phyloP scores from a whole-genome alignment of 2,888 invertebrate genomes.

The Sialis lutaria region DNA sequence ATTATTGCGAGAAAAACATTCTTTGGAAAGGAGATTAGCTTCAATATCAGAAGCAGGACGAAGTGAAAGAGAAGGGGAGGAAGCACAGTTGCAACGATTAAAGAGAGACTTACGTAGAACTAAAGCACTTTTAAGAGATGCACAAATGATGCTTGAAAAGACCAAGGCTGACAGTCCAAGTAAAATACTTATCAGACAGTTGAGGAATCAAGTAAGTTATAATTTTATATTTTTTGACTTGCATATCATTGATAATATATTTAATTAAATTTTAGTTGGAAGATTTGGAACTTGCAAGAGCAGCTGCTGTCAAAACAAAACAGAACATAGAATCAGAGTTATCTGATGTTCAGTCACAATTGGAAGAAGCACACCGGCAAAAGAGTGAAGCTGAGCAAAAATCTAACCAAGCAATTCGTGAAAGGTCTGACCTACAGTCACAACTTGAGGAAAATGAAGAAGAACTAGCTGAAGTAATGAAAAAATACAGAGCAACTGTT shows the following conservation, averaged over 20 bases:
- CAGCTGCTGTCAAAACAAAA: slow-evolving; percentile 70
- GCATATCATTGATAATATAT: no score
- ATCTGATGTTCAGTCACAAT: slow-evolving; percentile 59
- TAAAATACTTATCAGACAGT: slow-evolving; percentile 55
- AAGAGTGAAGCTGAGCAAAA: slow-evolving; percentile 66
- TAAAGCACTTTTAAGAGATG: slow-evolving; percentile 76
- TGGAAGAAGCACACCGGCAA: slow-evolving; percentile 65
- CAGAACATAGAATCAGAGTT: slow-evolving; percentile 77
- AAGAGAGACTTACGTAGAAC: slow-evolving; percentile 79
- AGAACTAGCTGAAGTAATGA: slow-evolving; percentile 76
- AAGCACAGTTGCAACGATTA: slow-evolving; percentile 52
- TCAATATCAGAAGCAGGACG: slow-evolving; percentile 62
- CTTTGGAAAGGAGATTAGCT: slow-evolving; percentile 70
- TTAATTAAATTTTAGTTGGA: slow-evolving; percentile 43
- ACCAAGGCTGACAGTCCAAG: slow-evolving; percentile 74
- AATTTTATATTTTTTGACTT: no score
- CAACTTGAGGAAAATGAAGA: slow-evolving; percentile 89
- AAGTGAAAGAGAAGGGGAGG: slow-evolving; percentile 52
- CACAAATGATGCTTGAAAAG: slow-evolving; percentile 80
- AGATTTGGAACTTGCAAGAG: slow-evolving; percentile 73
- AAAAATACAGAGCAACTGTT: slow-evolving; percentile 82
- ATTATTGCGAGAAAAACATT: slow-evolving; percentile 75
- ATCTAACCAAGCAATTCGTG: slow-evolving; percentile 49
- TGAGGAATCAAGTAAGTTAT: slow-evolving; percentile 46
- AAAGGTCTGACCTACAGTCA: slow-evolving; percentile 64